phyloP scores from a whole-genome alignment of 2,888 invertebrate species.

The Dromius quadrimaculatus region DNA sequence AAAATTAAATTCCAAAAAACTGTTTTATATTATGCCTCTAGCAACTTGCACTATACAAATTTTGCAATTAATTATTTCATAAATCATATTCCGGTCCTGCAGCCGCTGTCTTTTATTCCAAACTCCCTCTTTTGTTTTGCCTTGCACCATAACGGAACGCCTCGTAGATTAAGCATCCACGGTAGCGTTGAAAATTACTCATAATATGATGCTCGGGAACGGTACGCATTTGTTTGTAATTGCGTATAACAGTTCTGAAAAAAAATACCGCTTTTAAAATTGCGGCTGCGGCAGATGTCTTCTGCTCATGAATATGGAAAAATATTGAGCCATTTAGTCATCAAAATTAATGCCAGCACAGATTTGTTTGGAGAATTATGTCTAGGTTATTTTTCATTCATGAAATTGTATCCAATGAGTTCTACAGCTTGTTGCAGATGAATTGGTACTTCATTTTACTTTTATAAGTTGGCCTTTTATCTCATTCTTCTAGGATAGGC shows the following conservation, averaged over 20 bases:
- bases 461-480: too few relatives aligned
- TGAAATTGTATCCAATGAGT: too few relatives aligned
- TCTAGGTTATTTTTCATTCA: too few relatives aligned
- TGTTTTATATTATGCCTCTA: too few relatives aligned
- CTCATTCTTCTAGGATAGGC: too few relatives aligned
- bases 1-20: too few relatives aligned
- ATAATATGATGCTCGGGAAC: neutral
- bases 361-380: too few relatives aligned
- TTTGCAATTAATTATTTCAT: too few relatives aligned
- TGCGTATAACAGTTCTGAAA: conserved; percentile 6
- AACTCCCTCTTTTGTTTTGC: conserved; percentile 25
- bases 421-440: too few relatives aligned
- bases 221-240: conserved; percentile 14
- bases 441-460: too few relatives aligned
- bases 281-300: conserved; percentile 14
- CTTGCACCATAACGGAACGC: conserved; percentile 23
- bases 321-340: neutral
- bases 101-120: conserved; percentile 25
- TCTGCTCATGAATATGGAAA: conserved; percentile 13
- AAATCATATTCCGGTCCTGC: too few relatives aligned
- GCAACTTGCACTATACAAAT: too few relatives aligned
- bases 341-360: neutral
- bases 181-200: conserved; percentile 26
- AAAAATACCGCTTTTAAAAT: conserved; percentile 21
- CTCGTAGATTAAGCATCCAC: conserved; percentile 13